phyloP scores from a whole-genome alignment of 2,797 vertebrate species.

The Hoplostethus atlanticus region DNA sequence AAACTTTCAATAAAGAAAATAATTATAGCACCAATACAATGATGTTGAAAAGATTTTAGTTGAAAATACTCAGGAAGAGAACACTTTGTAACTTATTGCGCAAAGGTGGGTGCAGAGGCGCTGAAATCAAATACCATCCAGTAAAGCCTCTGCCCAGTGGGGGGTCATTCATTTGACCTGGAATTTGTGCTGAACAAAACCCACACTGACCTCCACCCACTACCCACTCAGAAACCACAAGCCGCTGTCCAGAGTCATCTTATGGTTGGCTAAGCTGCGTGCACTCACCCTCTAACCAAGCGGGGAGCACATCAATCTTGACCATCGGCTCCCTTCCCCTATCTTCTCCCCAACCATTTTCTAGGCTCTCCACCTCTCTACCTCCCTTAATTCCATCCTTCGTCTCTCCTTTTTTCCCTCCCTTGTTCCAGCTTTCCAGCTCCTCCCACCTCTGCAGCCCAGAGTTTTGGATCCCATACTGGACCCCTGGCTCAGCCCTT shows the following conservation, averaged over 20 bases:
- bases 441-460: constrained; percentile 35
- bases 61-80: constrained; percentile 28
- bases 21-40: background rate
- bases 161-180: constrained; percentile 59
- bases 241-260: constrained; percentile 55
- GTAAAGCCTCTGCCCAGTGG: constrained; percentile 42
- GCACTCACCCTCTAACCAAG: background rate
- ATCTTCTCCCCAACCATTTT: background rate
- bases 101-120: constrained; percentile 38
- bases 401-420: constrained; percentile 16
- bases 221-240: constrained; percentile 44
- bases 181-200: constrained; percentile 75
- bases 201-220: constrained; percentile 48
- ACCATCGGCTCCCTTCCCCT: background rate
- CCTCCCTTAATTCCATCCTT: background rate
- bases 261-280: constrained; percentile 61
- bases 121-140: constrained; percentile 41
- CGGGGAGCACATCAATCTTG: background rate
- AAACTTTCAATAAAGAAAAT: too few relatives aligned
- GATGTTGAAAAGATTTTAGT: constrained; percentile 6
- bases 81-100: constrained; percentile 30
- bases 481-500: constrained; percentile 65
- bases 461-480: constrained; percentile 43
- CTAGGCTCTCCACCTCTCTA: background rate
- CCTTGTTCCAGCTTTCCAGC: constrained; percentile 19